A percentile compares a stretch with the other conserved stretches of the same genome.
phyloP scores from a whole-genome alignment of 1,140 invertebrate species.

The Diuraphis noxia region DNA sequence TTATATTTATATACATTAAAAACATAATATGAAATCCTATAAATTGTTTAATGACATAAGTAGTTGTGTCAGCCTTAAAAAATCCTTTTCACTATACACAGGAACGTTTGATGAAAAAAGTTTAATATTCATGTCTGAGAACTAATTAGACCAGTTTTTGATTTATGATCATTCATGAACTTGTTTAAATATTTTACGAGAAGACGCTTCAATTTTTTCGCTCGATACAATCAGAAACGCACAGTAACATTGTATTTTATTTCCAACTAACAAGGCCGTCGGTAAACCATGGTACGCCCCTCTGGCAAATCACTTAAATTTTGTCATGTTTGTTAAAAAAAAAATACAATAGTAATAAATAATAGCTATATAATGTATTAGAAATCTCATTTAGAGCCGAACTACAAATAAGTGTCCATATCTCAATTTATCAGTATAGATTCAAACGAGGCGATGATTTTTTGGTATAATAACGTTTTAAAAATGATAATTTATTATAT shows the following conservation, averaged over 20 bases:
- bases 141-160: constrained; percentile 28
- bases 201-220: neutral
- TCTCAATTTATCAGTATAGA: neutral
- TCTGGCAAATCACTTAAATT: neutral
- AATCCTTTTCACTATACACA: neutral
- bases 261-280: neutral
- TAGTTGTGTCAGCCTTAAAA: neutral
- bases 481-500: constrained; percentile 8
- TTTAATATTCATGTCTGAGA: neutral
- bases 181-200: constrained; percentile 13
- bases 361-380: neutral
- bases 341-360: neutral
- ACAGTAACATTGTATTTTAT: neutral
- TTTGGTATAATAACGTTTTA: neutral
- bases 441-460: neutral
- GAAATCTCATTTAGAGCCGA: neutral
- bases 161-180: neutral
- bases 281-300: constrained; percentile 4
- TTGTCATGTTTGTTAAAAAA: neutral
- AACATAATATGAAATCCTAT: neutral
- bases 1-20: neutral
- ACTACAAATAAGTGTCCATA: neutral
- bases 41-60: constrained; percentile 5
- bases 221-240: neutral
- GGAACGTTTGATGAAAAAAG: neutral